phyloP scores from a whole-genome alignment of 1,140 invertebrate species.

The Geopemphigus sp. region DNA sequence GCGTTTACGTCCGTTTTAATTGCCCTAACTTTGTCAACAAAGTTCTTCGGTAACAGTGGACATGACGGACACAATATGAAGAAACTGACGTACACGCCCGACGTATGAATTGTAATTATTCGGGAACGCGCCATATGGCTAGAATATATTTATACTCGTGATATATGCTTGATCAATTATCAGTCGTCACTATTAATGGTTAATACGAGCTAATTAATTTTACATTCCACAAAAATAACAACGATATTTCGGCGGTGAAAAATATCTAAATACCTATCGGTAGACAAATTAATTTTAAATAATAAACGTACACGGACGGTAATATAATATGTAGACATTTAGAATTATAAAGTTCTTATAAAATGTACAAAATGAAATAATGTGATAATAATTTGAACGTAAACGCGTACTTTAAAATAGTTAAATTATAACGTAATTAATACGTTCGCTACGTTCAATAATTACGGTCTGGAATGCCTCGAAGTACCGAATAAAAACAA shows the following conservation, averaged over 20 bases:
- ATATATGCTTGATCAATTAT: too few relatives aligned
- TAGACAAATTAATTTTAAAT: not conserved
- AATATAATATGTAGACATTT: not conserved
- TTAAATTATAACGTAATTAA: not conserved
- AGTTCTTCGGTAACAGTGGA: too few relatives aligned
- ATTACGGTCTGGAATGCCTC: not conserved
- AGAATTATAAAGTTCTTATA: not conserved
- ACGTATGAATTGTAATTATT: too few relatives aligned
- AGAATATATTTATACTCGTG: too few relatives aligned
- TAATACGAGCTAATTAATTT: too few relatives aligned
- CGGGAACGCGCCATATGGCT: too few relatives aligned
- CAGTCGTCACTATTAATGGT: too few relatives aligned
- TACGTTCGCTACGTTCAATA: not conserved
- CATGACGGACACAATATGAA: too few relatives aligned
- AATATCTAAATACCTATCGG: not conserved
- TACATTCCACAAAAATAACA: not conserved
- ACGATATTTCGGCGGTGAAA: not conserved
- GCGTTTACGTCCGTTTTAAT: not conserved
- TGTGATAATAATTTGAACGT: not conserved
- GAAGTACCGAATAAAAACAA: not conserved
- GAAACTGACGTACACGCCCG: too few relatives aligned
- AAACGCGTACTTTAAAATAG: too few relatives aligned
- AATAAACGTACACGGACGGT: not conserved
- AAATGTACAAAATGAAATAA: not conserved
- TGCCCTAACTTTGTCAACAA: not conserved